Evolutionary conservation across 2,888 invertebrate genomes (phyloP).

Genomic region (Caenorhabditis sp.): DNA sequence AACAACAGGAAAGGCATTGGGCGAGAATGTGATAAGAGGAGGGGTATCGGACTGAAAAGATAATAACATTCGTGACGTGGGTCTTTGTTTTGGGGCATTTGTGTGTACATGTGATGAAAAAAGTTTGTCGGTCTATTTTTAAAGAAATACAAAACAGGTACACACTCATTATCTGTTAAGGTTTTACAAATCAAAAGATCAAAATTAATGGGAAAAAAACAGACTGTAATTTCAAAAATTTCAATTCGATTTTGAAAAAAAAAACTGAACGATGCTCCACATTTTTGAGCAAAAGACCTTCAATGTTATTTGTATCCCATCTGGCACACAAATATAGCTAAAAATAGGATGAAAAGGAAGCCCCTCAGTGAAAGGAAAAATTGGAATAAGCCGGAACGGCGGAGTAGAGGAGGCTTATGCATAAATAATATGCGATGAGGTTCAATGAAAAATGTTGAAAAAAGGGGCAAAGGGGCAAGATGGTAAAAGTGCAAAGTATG

Average conservation of each 20-base stretch:
- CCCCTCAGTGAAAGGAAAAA: background rate
- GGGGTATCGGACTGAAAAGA: conserved; percentile 19
- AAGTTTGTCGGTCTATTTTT: background rate
- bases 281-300: background rate
- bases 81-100: conserved; percentile 19
- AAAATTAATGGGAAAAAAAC: too few species aligned
- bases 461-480: background rate
- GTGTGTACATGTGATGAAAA: background rate
- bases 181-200: too few species aligned
- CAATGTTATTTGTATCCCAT: background rate
- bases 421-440: conserved; percentile 1
- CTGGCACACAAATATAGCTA: background rate
- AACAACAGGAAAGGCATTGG: conserved; percentile 35
- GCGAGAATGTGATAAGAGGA: conserved; percentile 25
- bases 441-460: conserved; percentile 2
- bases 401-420: conserved; percentile 6
- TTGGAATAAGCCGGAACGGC: background rate
- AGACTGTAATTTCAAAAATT: too few species aligned
- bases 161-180: too few species aligned
- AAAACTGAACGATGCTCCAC: too few species aligned
- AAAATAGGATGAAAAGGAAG: conserved; percentile 4
- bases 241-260: too few species aligned
- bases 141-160: too few species aligned
- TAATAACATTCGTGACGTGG: conserved; percentile 43
- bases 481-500: background rate